Base-by-base conservation (phyloP, 2,888 invertebrate species). In the Leucoptera coffeella region DNA sequence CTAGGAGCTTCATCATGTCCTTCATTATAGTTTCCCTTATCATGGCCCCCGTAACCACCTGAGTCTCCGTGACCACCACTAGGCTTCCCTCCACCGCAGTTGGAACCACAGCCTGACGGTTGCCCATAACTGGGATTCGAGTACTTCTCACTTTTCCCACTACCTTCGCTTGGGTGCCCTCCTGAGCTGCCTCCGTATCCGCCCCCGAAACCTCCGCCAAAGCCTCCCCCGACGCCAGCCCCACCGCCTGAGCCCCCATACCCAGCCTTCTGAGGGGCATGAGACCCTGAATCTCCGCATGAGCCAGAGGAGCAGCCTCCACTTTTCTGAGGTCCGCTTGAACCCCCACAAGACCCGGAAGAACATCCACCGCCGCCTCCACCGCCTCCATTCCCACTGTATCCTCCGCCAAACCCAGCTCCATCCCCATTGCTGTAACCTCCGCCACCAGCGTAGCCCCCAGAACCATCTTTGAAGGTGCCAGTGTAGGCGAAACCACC, bases 401-500 rank as follows among this genome's bases (percentile, higher is more conserved):
- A 44, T 9, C 43, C 40, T 15, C 47, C 49, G 11, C 58, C 60
- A n/a, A n/a, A n/a, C n/a, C n/a, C n/a, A n/a, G n/a, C n/a, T 28
- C 51, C 50, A 4, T 64, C 71, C 4, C 47, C 42, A 22, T 42
- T 42, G 27, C 52, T 50, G 23, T 45, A 44, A 7, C 56, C 55
- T 1, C 60, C 61, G 4, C 61, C 60, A 7, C 61, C 59, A 10
- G 74, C 74, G 22, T 53, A 53, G 17, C 58, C 59, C 10, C 64
- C 59, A 32, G 57, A 56, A 2, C 52, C 54, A 13, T 50, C 50
- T 4, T 40, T 46, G n/a, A 57, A 34, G 2, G 44, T 43, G 11
- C 67, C 67, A 14, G 64, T 62, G 30, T 56, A 65, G 3, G 61
- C 64, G 30, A 57, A 64, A 2, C 64, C 67, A 29, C 62, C 62